Evolutionary conservation across 2,113 vertebrate species (phyloP).

Genomic region (Ailuropoda melanoleuca): DNA sequence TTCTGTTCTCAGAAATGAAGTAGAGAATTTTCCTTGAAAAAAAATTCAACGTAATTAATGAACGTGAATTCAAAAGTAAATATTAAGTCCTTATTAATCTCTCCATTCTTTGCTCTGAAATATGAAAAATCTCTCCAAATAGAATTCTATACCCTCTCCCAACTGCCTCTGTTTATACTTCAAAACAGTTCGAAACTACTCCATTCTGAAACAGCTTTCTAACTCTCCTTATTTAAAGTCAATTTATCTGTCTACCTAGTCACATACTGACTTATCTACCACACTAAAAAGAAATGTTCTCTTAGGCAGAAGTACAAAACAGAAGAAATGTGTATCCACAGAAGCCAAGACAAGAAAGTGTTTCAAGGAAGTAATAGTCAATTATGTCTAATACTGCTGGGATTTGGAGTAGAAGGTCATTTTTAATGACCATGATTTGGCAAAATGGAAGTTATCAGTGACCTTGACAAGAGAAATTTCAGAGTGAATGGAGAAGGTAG

Average conservation of each 20-base stretch:
- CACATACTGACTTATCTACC: not conserved
- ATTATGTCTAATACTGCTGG: not conserved
- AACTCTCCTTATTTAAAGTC: not conserved
- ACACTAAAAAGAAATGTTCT: not conserved
- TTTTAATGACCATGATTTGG: not conserved
- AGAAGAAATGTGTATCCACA: not conserved
- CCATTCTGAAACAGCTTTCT: not conserved
- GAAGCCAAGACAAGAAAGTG: not conserved
- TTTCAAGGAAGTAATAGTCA: not conserved
- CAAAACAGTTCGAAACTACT: not conserved
- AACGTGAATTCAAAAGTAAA: not conserved
- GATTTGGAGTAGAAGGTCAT: not conserved
- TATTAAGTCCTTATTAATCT: not conserved
- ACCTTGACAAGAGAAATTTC: not conserved
- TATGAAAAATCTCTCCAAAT: not conserved
- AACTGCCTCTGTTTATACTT: not conserved
- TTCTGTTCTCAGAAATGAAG: constrained; percentile 34
- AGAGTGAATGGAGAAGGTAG: not conserved
- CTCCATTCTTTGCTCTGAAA: not conserved
- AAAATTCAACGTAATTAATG: not conserved
- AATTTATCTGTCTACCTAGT: not conserved
- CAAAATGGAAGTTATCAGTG: not conserved
- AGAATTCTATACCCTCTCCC: not conserved
- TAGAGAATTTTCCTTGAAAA: not conserved
- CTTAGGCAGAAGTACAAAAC: not conserved